Evolutionary conservation across 2,888 invertebrate genomes (phyloP), one percentile per base, ranked within the genome.

Genomic region (Drosophila parthenogenetica): DNA sequence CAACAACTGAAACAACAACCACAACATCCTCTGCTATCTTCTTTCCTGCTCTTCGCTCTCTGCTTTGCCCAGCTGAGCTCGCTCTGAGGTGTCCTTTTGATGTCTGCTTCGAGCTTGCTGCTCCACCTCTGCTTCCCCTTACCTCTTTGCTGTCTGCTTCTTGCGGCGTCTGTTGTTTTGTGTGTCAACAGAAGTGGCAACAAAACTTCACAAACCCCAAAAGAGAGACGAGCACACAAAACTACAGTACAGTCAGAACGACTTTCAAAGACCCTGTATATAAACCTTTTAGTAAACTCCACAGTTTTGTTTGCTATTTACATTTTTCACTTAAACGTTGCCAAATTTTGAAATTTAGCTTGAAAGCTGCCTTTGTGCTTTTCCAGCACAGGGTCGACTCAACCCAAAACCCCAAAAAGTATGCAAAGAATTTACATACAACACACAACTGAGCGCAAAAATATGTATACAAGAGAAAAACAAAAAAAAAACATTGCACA

Each of bases 161-260:
- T 64, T 62, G 69, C 71, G 81, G 71, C 74, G 69, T 79, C 69
- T 59, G 68, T 57, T 57, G 45, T 57, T 72, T 78, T 78, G 67
- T 87, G 70, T 87, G 87, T 84, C 87, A 84, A 84, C 83, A 87
- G 60, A 72, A 50, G 49, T 69, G 67, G 71, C 54, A 25, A 76
- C 62, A 55, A 65, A 75, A 68, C 68, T 75, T 72, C 54, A 40
- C 37, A 43, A 59, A 59, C 43, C 55, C 10, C 32, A 46, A 57
- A 49, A 69, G n/a, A 39, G n/a, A n/a, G n/a, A 39, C 13, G 4
- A 14, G 14, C n/a, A 14, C n/a, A 39, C 39, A 7, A n/a, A 14
- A 14, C 14, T 7, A 7, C 5, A 2, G 29, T 29, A 8, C 7
- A 39, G 39, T n/a, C n/a, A 1, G 5, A 5, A 3, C 4, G 39